Conservation (phyloP, 2,888 invertebrate species). For the Cephus spinipes region DNA sequence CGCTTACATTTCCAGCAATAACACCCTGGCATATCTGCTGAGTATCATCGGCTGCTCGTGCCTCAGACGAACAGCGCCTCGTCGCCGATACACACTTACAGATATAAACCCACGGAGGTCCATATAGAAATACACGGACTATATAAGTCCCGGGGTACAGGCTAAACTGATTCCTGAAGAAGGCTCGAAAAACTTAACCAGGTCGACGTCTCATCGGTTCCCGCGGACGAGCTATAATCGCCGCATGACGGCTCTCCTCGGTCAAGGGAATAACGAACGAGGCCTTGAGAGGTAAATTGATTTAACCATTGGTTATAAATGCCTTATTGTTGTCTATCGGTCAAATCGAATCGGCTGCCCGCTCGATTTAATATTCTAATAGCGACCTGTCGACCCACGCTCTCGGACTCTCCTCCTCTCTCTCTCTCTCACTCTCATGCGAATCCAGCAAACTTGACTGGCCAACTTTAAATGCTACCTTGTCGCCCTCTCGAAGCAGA, state of each 20-base stretch:
- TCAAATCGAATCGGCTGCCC: constrained; percentile 15
- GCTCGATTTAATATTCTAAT: constrained; percentile 56
- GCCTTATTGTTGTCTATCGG: constrained; percentile 34
- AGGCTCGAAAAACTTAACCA: background rate
- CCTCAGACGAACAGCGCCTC: background rate
- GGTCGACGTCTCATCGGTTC: background rate
- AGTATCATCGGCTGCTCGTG: constrained; percentile 30
- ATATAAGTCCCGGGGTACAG: background rate
- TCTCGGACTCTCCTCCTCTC: constrained; percentile 31
- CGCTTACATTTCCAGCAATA: constrained; percentile 28
- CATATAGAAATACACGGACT: background rate
- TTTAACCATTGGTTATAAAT: constrained; percentile 51
- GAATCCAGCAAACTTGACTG: constrained; percentile 43
- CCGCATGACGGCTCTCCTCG: background rate
- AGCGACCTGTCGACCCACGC: constrained; percentile 51
- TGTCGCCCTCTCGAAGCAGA: constrained; percentile 33
- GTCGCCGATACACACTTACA: background rate
- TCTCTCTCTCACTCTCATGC: constrained; percentile 30
- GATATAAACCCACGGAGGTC: background rate
- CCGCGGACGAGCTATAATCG: background rate
- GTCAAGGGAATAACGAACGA: background rate
- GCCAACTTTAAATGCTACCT: constrained; percentile 49
- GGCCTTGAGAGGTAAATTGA: constrained; percentile 27
- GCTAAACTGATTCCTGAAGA: background rate
- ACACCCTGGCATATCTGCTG: constrained; percentile 26